phyloP scores from a whole-genome alignment of 2,888 invertebrate genomes.

The Drepanosiphum platanoidis region DNA sequence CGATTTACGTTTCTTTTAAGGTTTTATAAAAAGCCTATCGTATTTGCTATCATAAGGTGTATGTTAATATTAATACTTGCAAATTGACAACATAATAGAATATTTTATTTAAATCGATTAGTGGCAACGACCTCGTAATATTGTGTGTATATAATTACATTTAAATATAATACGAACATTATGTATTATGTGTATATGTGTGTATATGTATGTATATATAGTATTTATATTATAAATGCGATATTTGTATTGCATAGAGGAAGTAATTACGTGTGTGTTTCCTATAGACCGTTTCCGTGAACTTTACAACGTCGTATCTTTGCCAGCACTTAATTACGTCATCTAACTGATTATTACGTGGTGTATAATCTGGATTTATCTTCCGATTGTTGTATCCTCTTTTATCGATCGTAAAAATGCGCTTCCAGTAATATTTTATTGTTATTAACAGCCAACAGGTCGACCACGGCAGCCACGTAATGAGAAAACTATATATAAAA shows the following conservation, averaged over 20 bases:
- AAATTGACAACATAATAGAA: slow-evolving; percentile 26
- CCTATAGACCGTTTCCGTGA: background rate
- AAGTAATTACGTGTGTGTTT: slow-evolving; percentile 19
- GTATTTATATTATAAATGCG: background rate
- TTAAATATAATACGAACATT: background rate
- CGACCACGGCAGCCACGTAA: background rate
- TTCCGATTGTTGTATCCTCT: background rate
- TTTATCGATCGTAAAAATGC: slow-evolving; percentile 47
- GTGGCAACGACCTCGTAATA: slow-evolving; percentile 48
- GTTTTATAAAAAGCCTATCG: slow-evolving; percentile 13
- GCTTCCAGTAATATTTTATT: slow-evolving; percentile 29
- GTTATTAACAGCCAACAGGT: slow-evolving; percentile 16
- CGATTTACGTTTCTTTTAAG: background rate
- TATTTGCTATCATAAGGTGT: background rate
- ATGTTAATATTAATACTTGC: slow-evolving; percentile 15
- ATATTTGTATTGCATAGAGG: background rate
- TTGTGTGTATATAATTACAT: slow-evolving; percentile 1
- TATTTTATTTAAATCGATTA: slow-evolving; percentile 56
- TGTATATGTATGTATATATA: background rate
- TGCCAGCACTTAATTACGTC: slow-evolving; percentile 11
- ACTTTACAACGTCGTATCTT: slow-evolving; percentile 1
- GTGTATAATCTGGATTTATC: slow-evolving; percentile 3
- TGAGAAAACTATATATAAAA: slow-evolving; percentile 38
- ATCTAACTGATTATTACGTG: background rate
- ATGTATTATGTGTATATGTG: no score